A percentile compares a stretch with the other conserved stretches of the same genome.
These are phyloP conservation scores for Gallirallus australis DNA, from an alignment of 2,797 vertebrate species.

Conservation along the genomic window DNA sequence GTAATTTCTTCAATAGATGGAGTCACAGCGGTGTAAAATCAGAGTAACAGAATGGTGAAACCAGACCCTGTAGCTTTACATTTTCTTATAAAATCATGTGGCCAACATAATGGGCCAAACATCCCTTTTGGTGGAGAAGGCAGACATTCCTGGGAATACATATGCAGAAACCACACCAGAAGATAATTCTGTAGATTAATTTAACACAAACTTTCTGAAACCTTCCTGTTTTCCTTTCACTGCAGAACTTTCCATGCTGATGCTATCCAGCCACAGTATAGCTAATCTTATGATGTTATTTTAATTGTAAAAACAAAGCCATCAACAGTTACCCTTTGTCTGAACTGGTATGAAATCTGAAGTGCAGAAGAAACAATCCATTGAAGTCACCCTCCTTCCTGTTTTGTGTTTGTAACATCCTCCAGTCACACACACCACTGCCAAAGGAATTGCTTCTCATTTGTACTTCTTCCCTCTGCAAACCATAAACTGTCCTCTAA, in stretches of 20 bases:
- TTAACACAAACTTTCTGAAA: neutral
- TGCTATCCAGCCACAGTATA: neutral
- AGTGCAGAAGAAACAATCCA: neutral
- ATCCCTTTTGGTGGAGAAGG: neutral
- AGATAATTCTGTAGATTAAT: neutral
- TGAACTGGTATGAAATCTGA: neutral
- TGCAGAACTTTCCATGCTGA: neutral
- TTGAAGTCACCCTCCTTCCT: neutral
- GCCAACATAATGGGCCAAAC: neutral
- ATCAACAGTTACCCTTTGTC: neutral
- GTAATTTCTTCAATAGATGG: neutral
- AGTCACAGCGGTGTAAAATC: neutral
- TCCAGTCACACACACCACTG: neutral
- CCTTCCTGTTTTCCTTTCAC: neutral
- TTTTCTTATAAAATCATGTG: neutral
- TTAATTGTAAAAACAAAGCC: neutral
- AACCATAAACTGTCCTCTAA: slow-evolving; percentile 14
- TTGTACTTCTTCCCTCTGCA: slow-evolving; percentile 7
- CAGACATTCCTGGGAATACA: neutral
- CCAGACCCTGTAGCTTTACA: neutral
- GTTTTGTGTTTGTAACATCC: neutral
- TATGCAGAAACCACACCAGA: neutral
- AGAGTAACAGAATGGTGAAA: neutral
- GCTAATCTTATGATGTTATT: neutral
- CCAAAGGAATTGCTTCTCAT: slow-evolving; percentile 1